These are phyloP conservation scores for Mico argentatus DNA, from an alignment of 2,797 vertebrate genomes.

Conservation along the genomic window DNA sequence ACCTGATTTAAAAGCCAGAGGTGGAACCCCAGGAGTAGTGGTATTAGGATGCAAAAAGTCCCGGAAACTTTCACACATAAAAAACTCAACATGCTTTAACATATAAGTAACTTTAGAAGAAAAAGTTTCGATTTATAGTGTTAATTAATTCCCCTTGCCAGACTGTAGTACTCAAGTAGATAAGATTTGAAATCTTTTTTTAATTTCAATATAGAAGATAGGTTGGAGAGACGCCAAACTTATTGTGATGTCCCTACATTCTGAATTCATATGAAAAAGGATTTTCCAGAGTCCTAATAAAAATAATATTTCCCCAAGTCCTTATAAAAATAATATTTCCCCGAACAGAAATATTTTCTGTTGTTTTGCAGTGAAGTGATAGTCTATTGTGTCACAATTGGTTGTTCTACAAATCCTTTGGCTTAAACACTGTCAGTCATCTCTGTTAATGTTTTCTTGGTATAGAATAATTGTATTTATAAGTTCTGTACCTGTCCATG, in stretches of 20 bases:
- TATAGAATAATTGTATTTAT: background rate
- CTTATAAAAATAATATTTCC: constrained; percentile 1
- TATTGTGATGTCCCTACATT: constrained; percentile 2
- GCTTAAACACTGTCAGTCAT: background rate
- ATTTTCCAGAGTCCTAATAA: background rate
- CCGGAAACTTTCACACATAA: constrained; percentile 52
- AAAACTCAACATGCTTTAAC: background rate
- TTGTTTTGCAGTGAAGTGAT: background rate
- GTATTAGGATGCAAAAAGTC: constrained; percentile 9
- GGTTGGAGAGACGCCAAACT: constrained; percentile 9
- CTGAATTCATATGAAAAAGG: constrained; percentile 39
- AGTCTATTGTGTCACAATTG: background rate
- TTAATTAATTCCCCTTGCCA: constrained; percentile 59
- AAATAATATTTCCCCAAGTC: background rate
- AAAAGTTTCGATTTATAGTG: constrained; percentile 51
- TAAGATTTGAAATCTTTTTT: constrained; percentile 3
- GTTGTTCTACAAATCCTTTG: background rate
- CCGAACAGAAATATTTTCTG: background rate
- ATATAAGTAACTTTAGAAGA: constrained; percentile 33
- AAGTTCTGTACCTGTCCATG: background rate
- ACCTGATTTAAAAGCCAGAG: constrained; percentile 47
- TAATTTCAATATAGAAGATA: constrained; percentile 50
- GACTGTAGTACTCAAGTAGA: background rate
- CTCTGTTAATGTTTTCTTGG: background rate
- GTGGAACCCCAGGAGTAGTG: background rate